A percentile compares a stretch with the other conserved stretches of the same genome.
Evolutionary conservation across 2,797 vertebrate genomes (phyloP).

Genomic region (Micromesistius poutassou): DNA sequence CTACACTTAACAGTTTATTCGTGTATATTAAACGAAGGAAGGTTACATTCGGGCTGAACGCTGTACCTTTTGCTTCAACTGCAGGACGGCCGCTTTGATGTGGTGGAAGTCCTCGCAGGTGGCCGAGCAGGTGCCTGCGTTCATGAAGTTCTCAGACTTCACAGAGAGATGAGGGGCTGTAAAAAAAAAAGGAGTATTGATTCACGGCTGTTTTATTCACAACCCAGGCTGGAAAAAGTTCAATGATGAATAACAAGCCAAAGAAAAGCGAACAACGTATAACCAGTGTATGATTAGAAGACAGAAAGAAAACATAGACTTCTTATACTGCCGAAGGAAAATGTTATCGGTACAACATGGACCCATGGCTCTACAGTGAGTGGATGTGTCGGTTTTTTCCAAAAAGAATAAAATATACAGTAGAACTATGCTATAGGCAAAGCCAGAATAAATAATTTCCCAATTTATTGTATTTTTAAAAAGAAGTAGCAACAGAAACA

Average conservation of each 20-base stretch:
- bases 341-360: background rate
- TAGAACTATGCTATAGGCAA: background rate
- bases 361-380: background rate
- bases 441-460: background rate
- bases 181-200: conserved; percentile 12
- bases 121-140: conserved; percentile 83
- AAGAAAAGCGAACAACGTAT: background rate
- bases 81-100: conserved; percentile 89
- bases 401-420: background rate
- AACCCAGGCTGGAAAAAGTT: background rate
- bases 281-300: background rate
- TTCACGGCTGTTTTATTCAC: background rate
- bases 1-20: too few relatives aligned
- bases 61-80: conserved; percentile 91
- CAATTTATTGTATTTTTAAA: background rate
- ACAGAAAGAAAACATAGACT: background rate
- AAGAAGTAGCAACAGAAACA: background rate
- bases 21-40: background rate
- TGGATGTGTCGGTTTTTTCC: background rate
- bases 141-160: conserved; percentile 83
- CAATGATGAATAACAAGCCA: background rate
- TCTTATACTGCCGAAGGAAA: background rate
- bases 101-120: conserved; percentile 93
- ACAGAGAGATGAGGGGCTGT: conserved; percentile 78
- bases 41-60: background rate